These are phyloP conservation scores for Lissonota sp. DNA, from an alignment of 2,888 invertebrate genomes.

Conservation along the genomic window DNA sequence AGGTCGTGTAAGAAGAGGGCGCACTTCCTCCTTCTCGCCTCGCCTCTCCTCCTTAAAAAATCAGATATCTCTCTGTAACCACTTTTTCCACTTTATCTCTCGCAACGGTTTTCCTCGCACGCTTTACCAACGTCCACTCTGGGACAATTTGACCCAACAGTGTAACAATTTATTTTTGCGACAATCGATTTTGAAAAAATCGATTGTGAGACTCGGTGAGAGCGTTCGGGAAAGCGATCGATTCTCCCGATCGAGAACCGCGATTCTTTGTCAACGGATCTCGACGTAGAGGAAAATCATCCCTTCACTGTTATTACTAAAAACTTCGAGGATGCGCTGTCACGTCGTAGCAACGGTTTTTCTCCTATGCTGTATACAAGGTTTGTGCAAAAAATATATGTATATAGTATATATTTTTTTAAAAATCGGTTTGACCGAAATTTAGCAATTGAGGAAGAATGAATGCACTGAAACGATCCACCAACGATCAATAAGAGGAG, in stretches of 20 bases:
- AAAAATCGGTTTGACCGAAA: no score
- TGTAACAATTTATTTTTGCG: neutral
- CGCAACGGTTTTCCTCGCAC: neutral
- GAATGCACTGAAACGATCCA: no score
- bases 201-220: neutral
- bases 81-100: neutral
- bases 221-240: neutral
- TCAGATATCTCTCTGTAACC: conserved; percentile 3
- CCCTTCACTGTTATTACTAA: neutral
- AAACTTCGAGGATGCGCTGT: conserved; percentile 76
- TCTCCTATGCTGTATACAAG: conserved; percentile 79
- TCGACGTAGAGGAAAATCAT: neutral
- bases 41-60: conserved; percentile 62
- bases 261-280: no score
- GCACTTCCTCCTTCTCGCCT: conserved; percentile 73
- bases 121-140: neutral
- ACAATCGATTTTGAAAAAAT: neutral
- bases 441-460: no score
- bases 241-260: neutral
- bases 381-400: conserved; percentile 70
- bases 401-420: no score
- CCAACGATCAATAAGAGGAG: no score
- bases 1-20: conserved; percentile 80
- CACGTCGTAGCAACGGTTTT: conserved; percentile 77
- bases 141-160: no score